Base-by-base conservation (phyloP, 2,888 invertebrate genomes). In the Dione vanillae region DNA sequence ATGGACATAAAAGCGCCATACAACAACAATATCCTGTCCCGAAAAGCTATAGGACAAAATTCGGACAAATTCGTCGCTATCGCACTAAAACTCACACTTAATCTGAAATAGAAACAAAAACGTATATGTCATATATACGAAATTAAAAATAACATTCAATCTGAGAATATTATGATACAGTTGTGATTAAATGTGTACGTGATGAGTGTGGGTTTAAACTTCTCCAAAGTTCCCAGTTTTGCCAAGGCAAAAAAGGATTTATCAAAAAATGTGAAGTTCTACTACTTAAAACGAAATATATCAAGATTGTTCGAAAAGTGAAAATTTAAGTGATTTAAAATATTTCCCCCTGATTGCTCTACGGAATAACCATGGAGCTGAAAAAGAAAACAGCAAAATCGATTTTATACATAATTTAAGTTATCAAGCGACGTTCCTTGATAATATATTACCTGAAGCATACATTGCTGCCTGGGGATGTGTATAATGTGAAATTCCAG, bases 61-160 rank as follows among this genome's bases (percentile, higher is more conserved):
- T 87, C 87, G 10, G 85, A 78, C 3, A 86, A 70, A 81, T 86
- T 83, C 10, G 83, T 78, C 0, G 82, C 73, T 65, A 83, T 80
- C 1, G 83, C 82, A 16, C 82, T 78, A 65, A 82, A 83, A n/a
- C 78, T 77, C 37, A 85, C 74, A 71, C 85, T 84, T 71, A 85
- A 77, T 65, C 87, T 87, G 78, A 41, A 82, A 82, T 16, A 58
- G 62, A 70, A 70, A 49, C 70, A 64, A 14, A 16, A 66, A 43
- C 1, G 8, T 14, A 9, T 37, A 9, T 35, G 6, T 16, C 10
- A 19, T 5, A 49, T 6, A n/a, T 47, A 1, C 5, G n/a, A n/a
- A 47, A 14, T 8, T 40, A 8, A 40, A 40, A 10, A 7, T 40
- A 40, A 7, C 40, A 40, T 40, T 40, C 9, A 40, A 5, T 11